phyloP scores from a whole-genome alignment of 2,797 vertebrate species.

The Gobio occitaniae region DNA sequence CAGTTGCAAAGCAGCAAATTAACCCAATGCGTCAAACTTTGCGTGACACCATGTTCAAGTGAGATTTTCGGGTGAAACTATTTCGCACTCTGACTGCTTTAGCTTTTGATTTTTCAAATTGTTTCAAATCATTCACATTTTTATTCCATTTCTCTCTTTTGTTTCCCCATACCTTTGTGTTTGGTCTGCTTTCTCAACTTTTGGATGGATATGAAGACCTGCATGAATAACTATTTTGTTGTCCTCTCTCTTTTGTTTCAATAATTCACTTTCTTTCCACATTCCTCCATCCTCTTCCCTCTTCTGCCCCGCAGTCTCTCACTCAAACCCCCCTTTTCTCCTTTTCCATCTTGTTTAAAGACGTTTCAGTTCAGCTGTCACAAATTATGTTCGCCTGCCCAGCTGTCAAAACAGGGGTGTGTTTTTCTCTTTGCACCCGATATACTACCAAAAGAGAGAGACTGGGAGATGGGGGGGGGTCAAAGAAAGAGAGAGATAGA shows the following conservation, averaged over 20 bases:
- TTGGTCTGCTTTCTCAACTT: neutral
- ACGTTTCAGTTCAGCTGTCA: conserved; percentile 90
- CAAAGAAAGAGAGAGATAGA: conserved; percentile 78
- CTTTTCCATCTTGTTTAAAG: conserved; percentile 74
- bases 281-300: conserved; percentile 34
- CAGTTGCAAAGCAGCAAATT: conserved; percentile 82
- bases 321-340: conserved; percentile 64
- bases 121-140: conserved; percentile 62
- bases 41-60: conserved; percentile 82
- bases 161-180: neutral
- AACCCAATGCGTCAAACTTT: conserved; percentile 86
- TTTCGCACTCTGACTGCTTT: conserved; percentile 53
- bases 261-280: conserved; percentile 30
- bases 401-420: conserved; percentile 99
- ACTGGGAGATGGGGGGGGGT: conserved; percentile 58
- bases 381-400: conserved; percentile 94
- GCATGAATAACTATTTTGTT: conserved; percentile 36
- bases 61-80: conserved; percentile 67
- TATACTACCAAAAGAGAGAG: conserved; percentile 87
- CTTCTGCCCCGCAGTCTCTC: conserved; percentile 52
- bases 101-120: conserved; percentile 55
- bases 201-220: conserved; percentile 20
- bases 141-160: conserved; percentile 6
- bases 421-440: conserved; percentile 98
- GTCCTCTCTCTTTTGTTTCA: conserved; percentile 43